phyloP scores from a whole-genome alignment of 1,140 invertebrate genomes.

The Cydia splendana region DNA sequence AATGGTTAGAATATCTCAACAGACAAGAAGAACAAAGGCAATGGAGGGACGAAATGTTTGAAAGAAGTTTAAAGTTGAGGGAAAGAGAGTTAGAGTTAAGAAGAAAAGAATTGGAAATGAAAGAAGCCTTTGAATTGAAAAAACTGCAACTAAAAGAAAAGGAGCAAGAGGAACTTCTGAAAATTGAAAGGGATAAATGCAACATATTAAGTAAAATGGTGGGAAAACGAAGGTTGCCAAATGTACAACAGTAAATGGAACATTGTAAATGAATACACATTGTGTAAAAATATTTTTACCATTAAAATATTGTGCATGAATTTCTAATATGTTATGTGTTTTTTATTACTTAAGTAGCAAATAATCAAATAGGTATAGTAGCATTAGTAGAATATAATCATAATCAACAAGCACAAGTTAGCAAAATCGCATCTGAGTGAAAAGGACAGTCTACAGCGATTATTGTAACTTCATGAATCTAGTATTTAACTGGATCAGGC shows the following conservation, averaged over 20 bases:
- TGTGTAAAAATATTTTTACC: background rate
- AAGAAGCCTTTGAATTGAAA: slow-evolving; percentile 48
- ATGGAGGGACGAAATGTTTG: slow-evolving; percentile 46
- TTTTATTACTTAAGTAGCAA: background rate
- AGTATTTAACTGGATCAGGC: too few species aligned
- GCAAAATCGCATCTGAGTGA: too few species aligned
- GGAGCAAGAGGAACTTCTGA: slow-evolving; percentile 46
- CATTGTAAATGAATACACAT: background rate
- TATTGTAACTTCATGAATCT: too few species aligned
- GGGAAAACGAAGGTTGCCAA: slow-evolving; percentile 6
- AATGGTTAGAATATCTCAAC: slow-evolving; percentile 55
- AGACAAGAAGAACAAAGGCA: slow-evolving; percentile 46
- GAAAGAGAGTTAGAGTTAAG: slow-evolving; percentile 50
- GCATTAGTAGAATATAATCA: too few species aligned
- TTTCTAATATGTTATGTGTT: background rate
- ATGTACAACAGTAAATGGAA: background rate
- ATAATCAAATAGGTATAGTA: too few species aligned
- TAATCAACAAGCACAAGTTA: too few species aligned
- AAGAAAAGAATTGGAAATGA: slow-evolving; percentile 48
- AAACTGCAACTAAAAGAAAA: slow-evolving; percentile 48
- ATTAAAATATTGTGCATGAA: background rate
- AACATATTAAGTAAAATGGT: slow-evolving; percentile 42
- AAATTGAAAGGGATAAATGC: slow-evolving; percentile 53
- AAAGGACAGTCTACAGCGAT: too few species aligned
- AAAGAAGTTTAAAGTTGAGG: slow-evolving; percentile 45